phyloP scores from a whole-genome alignment of 1,140 invertebrate species.

The Vanessa atalanta region DNA sequence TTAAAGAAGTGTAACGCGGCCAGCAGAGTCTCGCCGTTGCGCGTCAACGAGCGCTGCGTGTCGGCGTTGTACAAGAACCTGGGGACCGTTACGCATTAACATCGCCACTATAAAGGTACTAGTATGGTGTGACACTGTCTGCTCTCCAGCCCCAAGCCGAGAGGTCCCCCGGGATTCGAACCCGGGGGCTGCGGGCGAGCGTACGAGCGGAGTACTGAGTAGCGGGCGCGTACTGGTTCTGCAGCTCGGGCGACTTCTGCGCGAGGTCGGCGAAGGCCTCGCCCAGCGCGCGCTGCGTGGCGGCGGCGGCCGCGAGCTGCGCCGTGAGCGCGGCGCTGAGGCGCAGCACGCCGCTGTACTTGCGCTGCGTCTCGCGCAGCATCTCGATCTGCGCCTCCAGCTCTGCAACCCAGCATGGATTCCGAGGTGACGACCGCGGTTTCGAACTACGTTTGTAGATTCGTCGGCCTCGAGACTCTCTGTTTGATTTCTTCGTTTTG shows the following conservation, averaged over 20 bases:
- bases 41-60: constrained; percentile 95
- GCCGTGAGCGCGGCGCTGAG: constrained; percentile 91
- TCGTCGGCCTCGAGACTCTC: too few relatives aligned
- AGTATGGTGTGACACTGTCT: too few relatives aligned
- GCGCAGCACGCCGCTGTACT: constrained; percentile 93
- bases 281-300: constrained; percentile 87
- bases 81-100: neutral
- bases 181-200: too few relatives aligned
- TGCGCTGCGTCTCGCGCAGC: constrained; percentile 95
- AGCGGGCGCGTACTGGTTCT: constrained; percentile 82
- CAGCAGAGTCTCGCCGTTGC: constrained; percentile 95
- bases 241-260: constrained; percentile 96
- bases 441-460: neutral
- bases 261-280: constrained; percentile 97
- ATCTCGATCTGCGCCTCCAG: constrained; percentile 95
- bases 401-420: constrained; percentile 79
- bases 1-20: constrained; percentile 97
- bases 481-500: too few relatives aligned
- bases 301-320: constrained; percentile 87
- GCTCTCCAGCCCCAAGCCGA: too few relatives aligned
- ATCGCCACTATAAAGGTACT: neutral
- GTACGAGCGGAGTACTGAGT: neutral
- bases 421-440: neutral
- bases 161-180: too few relatives aligned
- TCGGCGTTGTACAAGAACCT: constrained; percentile 97